phyloP scores from a whole-genome alignment of 2,113 vertebrate genomes.

The Pogonocichla stellata region DNA sequence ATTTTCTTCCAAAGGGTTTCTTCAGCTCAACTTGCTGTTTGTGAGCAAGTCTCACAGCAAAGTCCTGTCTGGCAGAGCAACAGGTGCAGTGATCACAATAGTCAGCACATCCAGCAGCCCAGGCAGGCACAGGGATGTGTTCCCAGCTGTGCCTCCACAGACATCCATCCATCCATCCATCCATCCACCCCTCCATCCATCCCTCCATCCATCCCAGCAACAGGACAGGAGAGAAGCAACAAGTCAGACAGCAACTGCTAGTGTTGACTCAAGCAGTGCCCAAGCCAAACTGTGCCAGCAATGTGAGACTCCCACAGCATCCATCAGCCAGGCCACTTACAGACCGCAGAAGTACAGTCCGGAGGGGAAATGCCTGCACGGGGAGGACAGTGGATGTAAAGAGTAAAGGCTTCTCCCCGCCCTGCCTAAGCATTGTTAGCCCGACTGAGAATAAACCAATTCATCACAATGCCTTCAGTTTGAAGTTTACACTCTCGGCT shows the following conservation, averaged over 20 bases:
- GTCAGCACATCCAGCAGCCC: neutral
- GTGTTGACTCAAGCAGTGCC: rapidly evolving
- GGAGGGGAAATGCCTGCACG: rapidly evolving
- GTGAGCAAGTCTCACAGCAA: neutral
- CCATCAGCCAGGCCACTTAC: rapidly evolving
- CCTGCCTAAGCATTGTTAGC: rapidly evolving
- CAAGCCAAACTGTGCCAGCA: neutral
- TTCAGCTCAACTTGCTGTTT: neutral
- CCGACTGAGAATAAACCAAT: neutral
- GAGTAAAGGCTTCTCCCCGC: rapidly evolving
- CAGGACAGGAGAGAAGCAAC: neutral
- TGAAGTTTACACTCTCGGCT: neutral
- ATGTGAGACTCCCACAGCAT: rapidly evolving
- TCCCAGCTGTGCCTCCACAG: neutral
- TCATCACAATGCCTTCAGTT: rapidly evolving
- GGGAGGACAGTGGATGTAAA: neutral
- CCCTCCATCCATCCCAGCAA: neutral
- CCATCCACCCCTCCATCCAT: neutral
- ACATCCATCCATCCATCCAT: neutral
- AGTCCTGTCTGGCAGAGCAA: neutral
- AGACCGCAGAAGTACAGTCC: rapidly evolving
- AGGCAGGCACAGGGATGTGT: neutral
- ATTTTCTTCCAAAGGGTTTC: neutral
- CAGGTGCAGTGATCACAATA: rapidly evolving
- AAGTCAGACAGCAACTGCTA: neutral